phyloP scores from a whole-genome alignment of 2,797 vertebrate species.

The Enteromius mattozi region DNA sequence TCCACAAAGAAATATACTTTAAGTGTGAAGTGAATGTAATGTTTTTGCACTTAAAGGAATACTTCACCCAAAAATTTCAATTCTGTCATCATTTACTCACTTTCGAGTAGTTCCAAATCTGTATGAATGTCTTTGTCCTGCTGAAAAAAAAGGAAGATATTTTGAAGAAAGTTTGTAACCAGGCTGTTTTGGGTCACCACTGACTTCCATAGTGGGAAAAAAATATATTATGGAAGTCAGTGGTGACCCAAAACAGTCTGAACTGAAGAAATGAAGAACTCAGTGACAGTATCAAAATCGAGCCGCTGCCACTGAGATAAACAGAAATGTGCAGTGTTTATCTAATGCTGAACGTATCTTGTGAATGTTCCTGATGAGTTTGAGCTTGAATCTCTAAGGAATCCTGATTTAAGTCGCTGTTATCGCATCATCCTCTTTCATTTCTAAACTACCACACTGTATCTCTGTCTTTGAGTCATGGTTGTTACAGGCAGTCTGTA shows the following conservation, averaged over 20 bases:
- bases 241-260: not conserved
- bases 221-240: too few species aligned
- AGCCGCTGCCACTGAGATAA: not conserved
- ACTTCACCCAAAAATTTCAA: too few species aligned
- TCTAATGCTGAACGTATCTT: not conserved
- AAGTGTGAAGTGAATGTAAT: too few species aligned
- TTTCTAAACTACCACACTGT: not conserved
- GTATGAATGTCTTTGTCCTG: too few species aligned
- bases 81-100: too few species aligned
- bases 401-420: not conserved
- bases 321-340: not conserved
- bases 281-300: not conserved
- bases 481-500: not conserved
- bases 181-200: too few species aligned
- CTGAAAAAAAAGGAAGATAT: too few species aligned
- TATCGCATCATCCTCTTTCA: not conserved
- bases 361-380: not conserved
- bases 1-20: too few species aligned
- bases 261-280: not conserved
- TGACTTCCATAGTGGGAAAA: too few species aligned
- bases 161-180: too few species aligned
- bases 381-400: not conserved
- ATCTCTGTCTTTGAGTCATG: not conserved
- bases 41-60: too few species aligned
- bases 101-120: too few species aligned